phyloP scores from a whole-genome alignment of 2,113 vertebrate species.

The Dolichallabes microphthalmus region DNA sequence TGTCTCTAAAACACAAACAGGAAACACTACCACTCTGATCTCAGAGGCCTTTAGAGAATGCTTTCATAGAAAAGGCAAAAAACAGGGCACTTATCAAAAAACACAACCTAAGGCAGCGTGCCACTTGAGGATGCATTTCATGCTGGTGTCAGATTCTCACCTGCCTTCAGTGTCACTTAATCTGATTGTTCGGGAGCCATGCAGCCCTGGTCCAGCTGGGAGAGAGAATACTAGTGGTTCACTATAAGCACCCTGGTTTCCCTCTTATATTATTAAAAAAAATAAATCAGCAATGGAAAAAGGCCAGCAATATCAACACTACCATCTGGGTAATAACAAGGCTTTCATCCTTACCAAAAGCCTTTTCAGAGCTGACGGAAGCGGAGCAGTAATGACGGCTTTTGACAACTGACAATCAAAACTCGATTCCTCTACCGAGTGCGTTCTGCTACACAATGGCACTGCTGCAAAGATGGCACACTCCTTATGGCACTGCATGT shows the following conservation, averaged over 20 bases:
- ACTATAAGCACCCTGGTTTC: slow-evolving; percentile 16
- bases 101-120: slow-evolving; percentile 26
- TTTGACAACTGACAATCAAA: slow-evolving; percentile 62
- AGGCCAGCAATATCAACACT: slow-evolving; percentile 55
- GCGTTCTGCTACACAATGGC: slow-evolving; percentile 54
- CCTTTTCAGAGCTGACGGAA: slow-evolving; percentile 56
- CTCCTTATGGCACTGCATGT: slow-evolving; percentile 16
- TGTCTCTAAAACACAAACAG: not conserved
- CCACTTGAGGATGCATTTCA: slow-evolving; percentile 38
- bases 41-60: slow-evolving; percentile 3
- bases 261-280: slow-evolving; percentile 48
- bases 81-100: slow-evolving; percentile 12
- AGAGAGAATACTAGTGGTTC: slow-evolving; percentile 8
- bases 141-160: slow-evolving; percentile 21
- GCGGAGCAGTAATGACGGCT: slow-evolving; percentile 57
- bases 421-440: slow-evolving; percentile 57
- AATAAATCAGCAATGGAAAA: slow-evolving; percentile 6
- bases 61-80: slow-evolving; percentile 29
- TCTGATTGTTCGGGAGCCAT: slow-evolving; percentile 35
- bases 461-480: slow-evolving; percentile 47
- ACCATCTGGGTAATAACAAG: slow-evolving; percentile 59
- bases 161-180: slow-evolving; percentile 28
- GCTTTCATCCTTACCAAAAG: slow-evolving; percentile 64
- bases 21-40: slow-evolving; percentile 29
- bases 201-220: slow-evolving; percentile 32